A percentile compares a stretch with the other conserved stretches of the same genome.
Evolutionary conservation across 2,113 vertebrate genomes (phyloP).

Genomic region (Merops nubicus): DNA sequence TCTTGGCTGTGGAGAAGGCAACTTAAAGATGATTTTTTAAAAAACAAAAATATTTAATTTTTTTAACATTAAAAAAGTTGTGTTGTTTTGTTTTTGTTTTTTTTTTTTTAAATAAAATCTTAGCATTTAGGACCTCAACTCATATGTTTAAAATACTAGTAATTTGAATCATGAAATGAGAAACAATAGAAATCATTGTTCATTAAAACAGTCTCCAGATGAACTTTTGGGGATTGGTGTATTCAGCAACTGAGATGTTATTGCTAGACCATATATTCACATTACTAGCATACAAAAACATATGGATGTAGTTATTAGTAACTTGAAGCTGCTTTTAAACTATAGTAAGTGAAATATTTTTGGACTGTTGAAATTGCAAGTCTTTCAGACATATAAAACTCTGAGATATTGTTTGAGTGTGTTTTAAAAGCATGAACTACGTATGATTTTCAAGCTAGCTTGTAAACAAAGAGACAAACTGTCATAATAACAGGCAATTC

Average conservation of each 20-base stretch:
- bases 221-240: background rate
- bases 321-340: background rate
- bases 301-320: background rate
- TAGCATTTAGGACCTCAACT: background rate
- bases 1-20: background rate
- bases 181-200: background rate
- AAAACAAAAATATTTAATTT: too few relatives aligned
- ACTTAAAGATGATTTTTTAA: background rate
- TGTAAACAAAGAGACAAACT: background rate
- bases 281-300: background rate
- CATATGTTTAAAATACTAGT: background rate
- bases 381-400: background rate
- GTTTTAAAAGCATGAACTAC: background rate
- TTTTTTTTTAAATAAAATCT: background rate
- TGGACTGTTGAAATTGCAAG: background rate
- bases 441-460: background rate
- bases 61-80: too few relatives aligned
- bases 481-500: background rate
- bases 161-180: background rate
- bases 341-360: background rate
- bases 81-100: too few relatives aligned
- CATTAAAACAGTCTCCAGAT: background rate
- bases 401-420: background rate
- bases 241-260: background rate
- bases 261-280: background rate